Evolutionary conservation across 2,888 invertebrate genomes (phyloP), one percentile per base, ranked within the genome.

Genomic region (Luperina nickerlii): DNA sequence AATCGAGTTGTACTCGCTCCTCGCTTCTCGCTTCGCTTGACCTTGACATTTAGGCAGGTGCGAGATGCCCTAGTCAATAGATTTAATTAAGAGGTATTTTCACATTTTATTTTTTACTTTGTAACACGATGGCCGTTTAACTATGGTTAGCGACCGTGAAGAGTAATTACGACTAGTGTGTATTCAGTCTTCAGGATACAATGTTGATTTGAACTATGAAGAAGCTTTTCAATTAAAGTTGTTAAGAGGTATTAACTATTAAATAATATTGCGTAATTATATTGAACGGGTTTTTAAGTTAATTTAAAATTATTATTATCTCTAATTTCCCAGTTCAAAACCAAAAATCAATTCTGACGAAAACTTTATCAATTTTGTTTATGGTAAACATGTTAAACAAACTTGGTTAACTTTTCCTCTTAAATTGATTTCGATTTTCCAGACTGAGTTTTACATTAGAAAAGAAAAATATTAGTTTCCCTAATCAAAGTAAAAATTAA

Each of bases 1-100:
- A 95, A 96, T 96, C 96, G 93, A 92, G 91, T 90, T 57, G 62
- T 92, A 88, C 87, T 83, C 89, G 84, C 66, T 89, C 79, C 88
- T 83, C 89, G 84, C 69, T 89, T 81, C 88, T 83, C 89, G 84
- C 60, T 89, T 86, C 86, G 88, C 88, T 90, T 94, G 94, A 95
- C 96, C 96, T 96, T 96, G 95, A 93, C 95, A 94, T 95, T 95
- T 92, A 82, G 84, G 84, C 90, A 90, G 90, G 90, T 91, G 89
- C 79, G 83, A 70, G 83, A 73, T 76, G 72, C 85, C 84, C 78
- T 73, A 82, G 81, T 81, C 84, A 88, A 87, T 87, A 79, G 85
- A 85, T 89, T 90, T 86, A 90, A 89, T 88, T 84, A 86, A 86
- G 75, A 73, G 69, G 74, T 83, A 87, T 87, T 84, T 84, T 84